Conservation (phyloP, 2,113 vertebrate genomes). For the Gopherus flavomarginatus region DNA sequence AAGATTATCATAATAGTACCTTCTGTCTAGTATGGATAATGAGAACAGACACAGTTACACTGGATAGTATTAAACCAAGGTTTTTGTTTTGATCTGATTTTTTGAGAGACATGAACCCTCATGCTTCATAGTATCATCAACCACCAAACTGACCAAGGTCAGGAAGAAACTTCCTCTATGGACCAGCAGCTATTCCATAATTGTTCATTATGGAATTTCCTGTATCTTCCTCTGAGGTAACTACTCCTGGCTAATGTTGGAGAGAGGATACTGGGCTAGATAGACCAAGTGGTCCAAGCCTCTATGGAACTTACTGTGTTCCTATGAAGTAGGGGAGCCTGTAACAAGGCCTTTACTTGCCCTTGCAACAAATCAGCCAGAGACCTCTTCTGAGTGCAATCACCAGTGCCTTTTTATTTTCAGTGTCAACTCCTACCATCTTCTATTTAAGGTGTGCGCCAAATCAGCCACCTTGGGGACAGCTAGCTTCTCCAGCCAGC, state of each 20-base stretch:
- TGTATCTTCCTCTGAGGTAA: not conserved
- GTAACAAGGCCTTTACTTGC: too few relatives aligned
- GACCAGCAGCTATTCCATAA: not conserved
- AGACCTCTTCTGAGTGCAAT: too few relatives aligned
- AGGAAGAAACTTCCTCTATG: not conserved
- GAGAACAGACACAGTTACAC: fast-evolving
- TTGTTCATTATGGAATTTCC: not conserved
- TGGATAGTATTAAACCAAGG: not conserved
- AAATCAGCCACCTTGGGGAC: too few relatives aligned
- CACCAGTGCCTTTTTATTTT: too few relatives aligned
- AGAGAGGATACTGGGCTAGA: not conserved
- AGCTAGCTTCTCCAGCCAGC: too few relatives aligned
- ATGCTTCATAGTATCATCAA: not conserved
- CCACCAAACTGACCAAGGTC: not conserved
- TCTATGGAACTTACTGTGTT: not conserved
- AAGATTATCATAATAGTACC: fast-evolving
- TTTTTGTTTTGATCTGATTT: not conserved
- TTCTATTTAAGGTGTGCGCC: too few relatives aligned
- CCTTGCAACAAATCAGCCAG: too few relatives aligned
- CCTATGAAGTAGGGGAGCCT: not conserved
- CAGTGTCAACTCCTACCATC: too few relatives aligned
- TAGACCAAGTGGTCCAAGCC: not conserved
- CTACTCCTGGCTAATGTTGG: not conserved
- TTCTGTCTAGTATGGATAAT: not conserved
- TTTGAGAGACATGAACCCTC: not conserved